Evolutionary conservation across 2,113 vertebrate genomes (phyloP).

Genomic region (Rafetus swinhoei): DNA sequence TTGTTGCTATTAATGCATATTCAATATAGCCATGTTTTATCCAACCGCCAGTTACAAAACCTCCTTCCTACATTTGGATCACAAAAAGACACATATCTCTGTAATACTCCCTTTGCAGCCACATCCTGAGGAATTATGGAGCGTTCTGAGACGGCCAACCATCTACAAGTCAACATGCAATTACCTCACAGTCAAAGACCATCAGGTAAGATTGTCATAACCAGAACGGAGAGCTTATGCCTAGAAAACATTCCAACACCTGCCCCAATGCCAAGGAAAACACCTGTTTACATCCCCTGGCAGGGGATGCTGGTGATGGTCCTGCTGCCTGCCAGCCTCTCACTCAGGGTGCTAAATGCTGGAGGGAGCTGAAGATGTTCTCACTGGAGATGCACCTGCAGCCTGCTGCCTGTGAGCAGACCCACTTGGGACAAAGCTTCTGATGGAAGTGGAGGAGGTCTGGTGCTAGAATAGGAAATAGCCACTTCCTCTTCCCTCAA

Average conservation of each 20-base stretch:
- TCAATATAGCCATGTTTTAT: background rate
- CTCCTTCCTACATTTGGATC: background rate
- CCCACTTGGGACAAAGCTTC: background rate
- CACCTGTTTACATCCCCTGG: background rate
- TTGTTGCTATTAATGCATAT: background rate
- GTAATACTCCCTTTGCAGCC: background rate
- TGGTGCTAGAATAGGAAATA: background rate
- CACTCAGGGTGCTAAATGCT: background rate
- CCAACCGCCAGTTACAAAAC: background rate
- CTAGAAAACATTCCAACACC: background rate
- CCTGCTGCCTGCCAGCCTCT: background rate
- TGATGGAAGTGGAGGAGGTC: background rate
- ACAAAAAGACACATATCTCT: background rate
- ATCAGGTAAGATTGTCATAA: background rate
- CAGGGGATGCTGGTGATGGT: background rate
- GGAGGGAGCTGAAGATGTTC: rapidly evolving
- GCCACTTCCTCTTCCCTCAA: background rate
- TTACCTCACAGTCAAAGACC: background rate
- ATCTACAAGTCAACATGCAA: background rate
- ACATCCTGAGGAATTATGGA: background rate
- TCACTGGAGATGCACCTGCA: background rate
- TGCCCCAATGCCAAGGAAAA: background rate
- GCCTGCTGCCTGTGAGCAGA: background rate
- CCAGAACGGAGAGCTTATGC: background rate
- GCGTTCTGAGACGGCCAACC: background rate